Evolutionary conservation across 2,797 vertebrate species (phyloP).

Genomic region (Bovichtus variegatus): DNA sequence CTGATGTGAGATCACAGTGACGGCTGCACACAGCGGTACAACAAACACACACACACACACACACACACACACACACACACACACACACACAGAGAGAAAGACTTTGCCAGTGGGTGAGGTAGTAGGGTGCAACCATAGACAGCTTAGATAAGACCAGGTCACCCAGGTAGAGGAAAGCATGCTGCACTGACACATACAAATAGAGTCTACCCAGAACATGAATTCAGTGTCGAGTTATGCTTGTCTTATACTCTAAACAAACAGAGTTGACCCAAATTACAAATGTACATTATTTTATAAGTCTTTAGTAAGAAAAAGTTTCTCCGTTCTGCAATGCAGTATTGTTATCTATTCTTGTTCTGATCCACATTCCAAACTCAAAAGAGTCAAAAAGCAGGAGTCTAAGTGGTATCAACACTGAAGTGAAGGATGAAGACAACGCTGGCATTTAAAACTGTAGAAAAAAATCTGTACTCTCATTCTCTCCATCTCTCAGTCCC

Average conservation of each 20-base stretch:
- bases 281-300: not conserved
- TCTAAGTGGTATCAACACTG: conserved; percentile 47
- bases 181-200: conserved; percentile 30
- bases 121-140: conserved; percentile 53
- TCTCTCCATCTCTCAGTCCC: conserved; percentile 41
- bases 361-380: conserved; percentile 34
- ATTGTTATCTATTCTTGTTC: conserved; percentile 5
- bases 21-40: conserved; percentile 65
- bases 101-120: conserved; percentile 53
- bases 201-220: not conserved
- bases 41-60: conserved; percentile 44
- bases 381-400: conserved; percentile 19
- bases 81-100: conserved; percentile 24
- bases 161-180: conserved; percentile 55
- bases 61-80: conserved; percentile 24
- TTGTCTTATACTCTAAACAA: conserved; percentile 14
- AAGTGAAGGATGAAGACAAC: conserved; percentile 63
- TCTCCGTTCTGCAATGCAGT: conserved; percentile 7
- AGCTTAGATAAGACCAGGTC: conserved; percentile 71
- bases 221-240: not conserved
- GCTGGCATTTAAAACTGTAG: conserved; percentile 60
- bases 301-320: conserved; percentile 2
- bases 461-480: conserved; percentile 57
- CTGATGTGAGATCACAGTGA: conserved; percentile 82
- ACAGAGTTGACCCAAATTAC: not conserved